phyloP scores from a whole-genome alignment of 2,797 vertebrate species.

The Sebastolobus alascanus region DNA sequence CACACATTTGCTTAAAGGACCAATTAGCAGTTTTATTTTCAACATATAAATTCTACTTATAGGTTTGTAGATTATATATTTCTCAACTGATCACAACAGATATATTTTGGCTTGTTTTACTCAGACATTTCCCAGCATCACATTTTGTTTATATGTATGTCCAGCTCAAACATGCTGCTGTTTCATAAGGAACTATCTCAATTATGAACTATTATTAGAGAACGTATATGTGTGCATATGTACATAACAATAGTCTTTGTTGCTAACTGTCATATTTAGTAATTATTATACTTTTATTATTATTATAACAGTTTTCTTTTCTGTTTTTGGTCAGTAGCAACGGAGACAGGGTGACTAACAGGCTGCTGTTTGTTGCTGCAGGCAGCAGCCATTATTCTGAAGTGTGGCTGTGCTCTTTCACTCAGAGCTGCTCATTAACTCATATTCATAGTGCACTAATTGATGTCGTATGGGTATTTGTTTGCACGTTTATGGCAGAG shows the following conservation, averaged over 20 bases:
- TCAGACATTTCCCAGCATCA: neutral
- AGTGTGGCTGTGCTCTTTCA: slow-evolving; percentile 50
- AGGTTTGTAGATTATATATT: neutral
- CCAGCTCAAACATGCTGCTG: neutral
- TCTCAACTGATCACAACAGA: neutral
- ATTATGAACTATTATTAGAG: neutral
- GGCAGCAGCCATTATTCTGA: slow-evolving; percentile 40
- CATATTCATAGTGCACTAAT: slow-evolving; percentile 51
- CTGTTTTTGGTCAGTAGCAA: slow-evolving; percentile 1
- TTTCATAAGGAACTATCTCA: neutral
- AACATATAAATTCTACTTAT: neutral
- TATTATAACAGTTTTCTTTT: slow-evolving; percentile 5
- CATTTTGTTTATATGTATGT: neutral
- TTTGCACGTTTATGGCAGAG: neutral
- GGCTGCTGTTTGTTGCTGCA: slow-evolving; percentile 27
- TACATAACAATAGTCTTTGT: neutral
- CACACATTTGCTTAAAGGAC: too few species aligned
- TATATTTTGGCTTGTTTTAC: neutral
- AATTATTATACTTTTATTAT: too few species aligned
- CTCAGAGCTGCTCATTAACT: slow-evolving; percentile 47
- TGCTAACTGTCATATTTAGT: neutral
- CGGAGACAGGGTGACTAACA: slow-evolving; percentile 24
- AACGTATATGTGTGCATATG: neutral
- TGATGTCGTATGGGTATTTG: slow-evolving; percentile 43
- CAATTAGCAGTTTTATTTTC: too few species aligned